Percentiles rank a stretch among this genome's conserved stretches.
These are phyloP conservation scores for Heloderma charlesbogerti DNA, from an alignment of 2,113 vertebrate genomes.

Conservation along the genomic window DNA sequence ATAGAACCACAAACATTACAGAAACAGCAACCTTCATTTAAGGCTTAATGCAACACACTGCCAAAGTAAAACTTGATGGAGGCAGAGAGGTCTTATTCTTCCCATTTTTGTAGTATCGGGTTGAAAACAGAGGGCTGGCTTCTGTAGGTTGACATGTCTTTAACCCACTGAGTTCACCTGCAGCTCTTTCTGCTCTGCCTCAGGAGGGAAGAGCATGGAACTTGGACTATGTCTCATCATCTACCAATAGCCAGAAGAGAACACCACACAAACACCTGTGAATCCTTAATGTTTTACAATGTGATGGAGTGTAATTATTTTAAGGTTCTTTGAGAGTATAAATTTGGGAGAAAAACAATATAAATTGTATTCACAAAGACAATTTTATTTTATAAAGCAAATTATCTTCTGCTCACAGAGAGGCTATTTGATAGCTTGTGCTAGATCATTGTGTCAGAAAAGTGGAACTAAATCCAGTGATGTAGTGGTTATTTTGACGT, in stretches of 20 bases:
- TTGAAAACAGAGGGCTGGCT: not conserved
- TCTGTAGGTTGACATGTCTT: not conserved
- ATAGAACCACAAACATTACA: not conserved
- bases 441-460: not conserved
- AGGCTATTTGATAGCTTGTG: not conserved
- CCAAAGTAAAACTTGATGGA: not conserved
- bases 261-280: not conserved
- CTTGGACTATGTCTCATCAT: not conserved
- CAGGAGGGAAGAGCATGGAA: no score
- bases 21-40: conserved; percentile 26
- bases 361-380: no score
- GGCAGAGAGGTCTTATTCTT: conserved; percentile 1
- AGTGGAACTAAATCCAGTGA: not conserved
- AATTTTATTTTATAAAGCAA: not conserved
- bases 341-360: no score
- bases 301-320: not conserved
- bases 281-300: not conserved
- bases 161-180: not conserved
- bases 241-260: not conserved
- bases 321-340: no score
- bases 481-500: no score
- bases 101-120: no score
- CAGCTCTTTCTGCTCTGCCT: not conserved
- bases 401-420: not conserved
- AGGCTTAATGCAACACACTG: not conserved